Evolutionary conservation across 1,140 invertebrate species (phyloP).

Genomic region (Wiebesia pumilae): DNA sequence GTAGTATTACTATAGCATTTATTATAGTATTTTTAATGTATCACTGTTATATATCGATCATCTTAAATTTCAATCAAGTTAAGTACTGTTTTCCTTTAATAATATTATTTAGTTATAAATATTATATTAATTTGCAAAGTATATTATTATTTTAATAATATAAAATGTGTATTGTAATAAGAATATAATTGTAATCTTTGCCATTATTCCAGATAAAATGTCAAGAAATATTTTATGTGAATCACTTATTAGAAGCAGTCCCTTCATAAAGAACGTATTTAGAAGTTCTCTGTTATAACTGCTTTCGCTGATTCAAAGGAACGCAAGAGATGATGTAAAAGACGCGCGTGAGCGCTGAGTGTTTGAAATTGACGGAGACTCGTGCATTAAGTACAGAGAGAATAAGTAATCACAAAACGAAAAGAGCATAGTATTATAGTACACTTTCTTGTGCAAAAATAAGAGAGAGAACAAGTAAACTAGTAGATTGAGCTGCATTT

Average conservation of each 20-base stretch:
- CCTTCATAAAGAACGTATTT: slow-evolving; percentile 46
- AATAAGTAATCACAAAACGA: slow-evolving; percentile 41
- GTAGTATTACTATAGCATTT: neutral
- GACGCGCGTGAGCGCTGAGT: slow-evolving; percentile 17
- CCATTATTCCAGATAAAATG: neutral
- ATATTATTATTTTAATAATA: neutral
- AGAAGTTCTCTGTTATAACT: slow-evolving; percentile 31
- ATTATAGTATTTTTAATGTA: neutral
- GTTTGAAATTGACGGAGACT: slow-evolving; percentile 43
- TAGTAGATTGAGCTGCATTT: slow-evolving; percentile 14
- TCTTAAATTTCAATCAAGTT: neutral
- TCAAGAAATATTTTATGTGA: slow-evolving; percentile 16
- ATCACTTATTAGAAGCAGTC: slow-evolving; percentile 6
- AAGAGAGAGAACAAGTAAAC: neutral
- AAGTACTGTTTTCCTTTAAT: neutral
- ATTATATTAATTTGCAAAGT: neutral
- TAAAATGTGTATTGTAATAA: neutral
- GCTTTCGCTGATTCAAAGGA: slow-evolving; percentile 46
- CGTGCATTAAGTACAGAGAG: slow-evolving; percentile 18
- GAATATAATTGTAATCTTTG: slow-evolving; percentile 6
- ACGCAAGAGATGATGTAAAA: slow-evolving; percentile 47
- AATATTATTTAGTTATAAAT: neutral
- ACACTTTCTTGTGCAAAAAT: neutral
- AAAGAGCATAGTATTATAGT: neutral
- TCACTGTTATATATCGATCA: neutral